Evolutionary conservation across 1,140 invertebrate species (phyloP).

Genomic region (Phocides pigmalion): DNA sequence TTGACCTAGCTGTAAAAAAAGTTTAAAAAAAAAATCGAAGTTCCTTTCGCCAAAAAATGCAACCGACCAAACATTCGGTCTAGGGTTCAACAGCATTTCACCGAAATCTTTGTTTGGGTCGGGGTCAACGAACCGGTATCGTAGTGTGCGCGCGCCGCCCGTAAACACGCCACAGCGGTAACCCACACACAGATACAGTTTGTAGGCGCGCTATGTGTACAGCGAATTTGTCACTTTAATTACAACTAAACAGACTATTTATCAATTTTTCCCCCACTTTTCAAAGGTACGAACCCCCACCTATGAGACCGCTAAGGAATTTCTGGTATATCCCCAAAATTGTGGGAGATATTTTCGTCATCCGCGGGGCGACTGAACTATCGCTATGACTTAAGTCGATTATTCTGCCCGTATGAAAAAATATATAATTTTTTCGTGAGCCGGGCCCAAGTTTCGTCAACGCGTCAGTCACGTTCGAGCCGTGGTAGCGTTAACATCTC

Average conservation of each 20-base stretch:
- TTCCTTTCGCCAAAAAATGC: slow-evolving; percentile 62
- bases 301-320: slow-evolving; percentile 21
- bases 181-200: slow-evolving; percentile 61
- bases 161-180: slow-evolving; percentile 41
- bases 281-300: slow-evolving; percentile 21
- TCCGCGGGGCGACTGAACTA: slow-evolving; percentile 74
- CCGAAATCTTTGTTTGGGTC: slow-evolving; percentile 82
- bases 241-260: slow-evolving; percentile 57
- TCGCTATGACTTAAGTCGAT: slow-evolving; percentile 76
- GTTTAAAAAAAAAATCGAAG: slow-evolving; percentile 37
- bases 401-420: slow-evolving; percentile 79
- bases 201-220: slow-evolving; percentile 42
- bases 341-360: slow-evolving; percentile 46
- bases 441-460: slow-evolving; percentile 74
- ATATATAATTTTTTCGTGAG: slow-evolving; percentile 77
- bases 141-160: slow-evolving; percentile 66
- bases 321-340: slow-evolving; percentile 50
- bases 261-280: slow-evolving; percentile 42
- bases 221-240: slow-evolving; percentile 71
- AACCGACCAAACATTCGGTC: slow-evolving; percentile 60
- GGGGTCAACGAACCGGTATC: slow-evolving; percentile 68
- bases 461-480: slow-evolving; percentile 75
- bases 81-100: slow-evolving; percentile 82
- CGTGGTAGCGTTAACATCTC: slow-evolving; percentile 70
- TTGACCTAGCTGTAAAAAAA: slow-evolving; percentile 22